Base-by-base conservation (phyloP, 2,888 invertebrate species). In the Lymantria monacha region DNA sequence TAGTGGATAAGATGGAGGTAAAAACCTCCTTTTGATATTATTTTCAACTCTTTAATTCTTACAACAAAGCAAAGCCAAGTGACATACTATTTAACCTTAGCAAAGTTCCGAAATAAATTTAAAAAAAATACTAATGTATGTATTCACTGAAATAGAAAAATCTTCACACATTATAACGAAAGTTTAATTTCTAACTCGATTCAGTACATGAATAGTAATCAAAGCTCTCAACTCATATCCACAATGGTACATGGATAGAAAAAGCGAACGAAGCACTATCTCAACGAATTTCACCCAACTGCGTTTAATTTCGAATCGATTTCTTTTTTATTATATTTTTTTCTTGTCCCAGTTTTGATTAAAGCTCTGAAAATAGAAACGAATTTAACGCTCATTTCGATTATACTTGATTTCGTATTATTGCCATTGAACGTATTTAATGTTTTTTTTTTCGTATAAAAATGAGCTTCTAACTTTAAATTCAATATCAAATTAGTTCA, bases 241-340 rank as follows among this genome's bases (percentile, higher is more conserved):
- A 59, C 64, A 60, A 66, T 66, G 53, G 45, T 42, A 53, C 47
- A 42, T 48, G 52, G 44, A 57, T 63, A 55, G 63, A 55, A 54
- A 44, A 22, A 42, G 50, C 67, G n/a, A 38, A 30, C 46, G 38
- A 45, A 60, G 67, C 67, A 55, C 57, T 57, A 52, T 53, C 51
- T 41, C 55, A 52, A 46, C 53, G 64, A 52, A 63, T 66, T 63
- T 47, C 55, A 41, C 38, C 31, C 40, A 40, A 55, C 48, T 60
- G 61, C 60, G 64, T 63, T 64, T 64, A 64, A 64, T 64, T 66
- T 57, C 57, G 53, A 53, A 57, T 66, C 67, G 49, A 60, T 63
- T 63, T 55, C 44, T 40, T 53, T 64, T 64, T 57, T 53, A 66
- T 66, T 66, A 55, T 64, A 59, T 66, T 64, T 59, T 37, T 53